A percentile compares a stretch with the other conserved stretches of the same genome.
These are phyloP conservation scores for Noctua pronuba DNA, from an alignment of 2,888 invertebrate species.

Conservation along the genomic window DNA sequence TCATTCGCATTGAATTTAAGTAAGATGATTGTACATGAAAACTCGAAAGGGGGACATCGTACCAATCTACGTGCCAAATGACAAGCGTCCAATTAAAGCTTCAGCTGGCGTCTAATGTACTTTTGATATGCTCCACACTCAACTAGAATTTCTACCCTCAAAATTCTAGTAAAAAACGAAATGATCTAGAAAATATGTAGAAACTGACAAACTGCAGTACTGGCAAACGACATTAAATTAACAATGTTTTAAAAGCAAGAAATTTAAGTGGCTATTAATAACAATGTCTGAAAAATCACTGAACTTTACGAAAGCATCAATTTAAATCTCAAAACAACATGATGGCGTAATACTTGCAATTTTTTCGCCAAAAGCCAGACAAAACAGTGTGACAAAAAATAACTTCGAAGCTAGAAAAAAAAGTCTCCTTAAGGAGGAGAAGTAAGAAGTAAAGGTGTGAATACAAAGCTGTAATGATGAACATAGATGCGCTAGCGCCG, in stretches of 20 bases:
- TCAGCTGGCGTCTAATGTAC: constrained; percentile 61
- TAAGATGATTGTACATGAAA: constrained; percentile 59
- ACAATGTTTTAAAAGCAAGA: constrained; percentile 34
- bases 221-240: constrained; percentile 15
- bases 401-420: background rate
- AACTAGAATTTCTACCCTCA: constrained; percentile 30
- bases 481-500: constrained; percentile 70
- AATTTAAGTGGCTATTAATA: constrained; percentile 29
- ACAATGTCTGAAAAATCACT: constrained; percentile 33
- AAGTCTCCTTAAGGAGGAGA: constrained; percentile 15
- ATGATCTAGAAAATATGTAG: constrained; percentile 5
- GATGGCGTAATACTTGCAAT: constrained; percentile 34
- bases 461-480: constrained; percentile 44
- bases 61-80: constrained; percentile 71
- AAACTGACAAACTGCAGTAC: constrained; percentile 26
- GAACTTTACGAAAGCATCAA: constrained; percentile 20
- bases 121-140: constrained; percentile 50
- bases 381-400: constrained; percentile 40
- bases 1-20: constrained; percentile 46
- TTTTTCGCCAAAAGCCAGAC: constrained; percentile 49
- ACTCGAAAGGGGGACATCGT: constrained; percentile 62
- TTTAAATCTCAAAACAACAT: constrained; percentile 34
- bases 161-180: constrained; percentile 1
- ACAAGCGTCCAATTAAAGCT: constrained; percentile 73
- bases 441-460: constrained; percentile 36